Conservation (phyloP, 2,797 vertebrate genomes). For the Meriones psammophilus region DNA sequence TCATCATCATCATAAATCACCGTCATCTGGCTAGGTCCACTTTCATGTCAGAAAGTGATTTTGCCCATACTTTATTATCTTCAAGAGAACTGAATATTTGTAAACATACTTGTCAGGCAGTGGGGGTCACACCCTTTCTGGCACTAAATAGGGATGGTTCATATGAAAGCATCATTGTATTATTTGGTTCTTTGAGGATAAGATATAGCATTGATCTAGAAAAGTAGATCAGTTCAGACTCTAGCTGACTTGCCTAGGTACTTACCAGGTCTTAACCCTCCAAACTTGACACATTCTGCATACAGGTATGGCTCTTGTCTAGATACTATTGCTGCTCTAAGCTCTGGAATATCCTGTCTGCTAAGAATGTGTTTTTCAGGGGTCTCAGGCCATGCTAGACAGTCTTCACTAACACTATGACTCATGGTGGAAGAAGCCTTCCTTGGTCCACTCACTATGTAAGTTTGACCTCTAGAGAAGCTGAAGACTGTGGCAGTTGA, state of each 20-base stretch:
- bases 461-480: neutral
- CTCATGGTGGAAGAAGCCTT: neutral
- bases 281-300: slow-evolving; percentile 44
- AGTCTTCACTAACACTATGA: slow-evolving; percentile 14
- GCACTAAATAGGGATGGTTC: neutral
- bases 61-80: neutral
- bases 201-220: neutral
- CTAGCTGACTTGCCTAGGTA: neutral
- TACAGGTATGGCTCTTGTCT: slow-evolving; percentile 15
- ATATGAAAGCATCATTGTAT: neutral
- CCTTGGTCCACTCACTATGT: neutral
- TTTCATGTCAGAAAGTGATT: slow-evolving; percentile 1
- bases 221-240: slow-evolving; percentile 4
- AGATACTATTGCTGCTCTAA: slow-evolving; percentile 22
- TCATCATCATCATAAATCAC: no score
- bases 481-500: neutral
- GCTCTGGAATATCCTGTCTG: neutral
- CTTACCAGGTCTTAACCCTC: neutral
- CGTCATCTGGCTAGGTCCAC: neutral
- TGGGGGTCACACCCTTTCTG: neutral
- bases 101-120: slow-evolving; percentile 1
- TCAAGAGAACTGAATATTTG: neutral
- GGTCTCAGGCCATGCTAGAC: neutral
- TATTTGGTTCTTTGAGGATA: slow-evolving; percentile 25
- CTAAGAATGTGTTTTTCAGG: neutral